These are phyloP conservation scores for Drosophila suzukii DNA, from an alignment of 1,140 invertebrate species.

Conservation along the genomic window DNA sequence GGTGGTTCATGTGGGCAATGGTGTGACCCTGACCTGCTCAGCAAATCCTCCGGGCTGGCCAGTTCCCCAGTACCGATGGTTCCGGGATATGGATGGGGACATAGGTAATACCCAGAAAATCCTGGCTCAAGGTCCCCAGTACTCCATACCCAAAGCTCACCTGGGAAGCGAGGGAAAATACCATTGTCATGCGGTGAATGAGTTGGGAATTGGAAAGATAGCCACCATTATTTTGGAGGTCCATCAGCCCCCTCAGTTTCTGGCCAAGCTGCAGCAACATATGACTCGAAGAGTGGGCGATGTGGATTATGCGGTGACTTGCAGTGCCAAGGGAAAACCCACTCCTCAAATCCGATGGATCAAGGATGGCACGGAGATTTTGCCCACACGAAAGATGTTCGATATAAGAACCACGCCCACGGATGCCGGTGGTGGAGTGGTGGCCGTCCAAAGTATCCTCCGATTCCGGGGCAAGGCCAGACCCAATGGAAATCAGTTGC, in stretches of 20 bases:
- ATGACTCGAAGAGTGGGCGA: constrained; percentile 92
- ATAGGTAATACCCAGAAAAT: constrained; percentile 86
- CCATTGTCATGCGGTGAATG: constrained; percentile 95
- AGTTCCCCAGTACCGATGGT: constrained; percentile 94
- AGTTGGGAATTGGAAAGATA: constrained; percentile 92
- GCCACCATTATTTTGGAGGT: constrained; percentile 93
- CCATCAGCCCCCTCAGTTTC: constrained; percentile 93
- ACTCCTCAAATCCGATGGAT: constrained; percentile 93
- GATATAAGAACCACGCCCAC: constrained; percentile 91
- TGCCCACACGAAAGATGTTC: constrained; percentile 90
- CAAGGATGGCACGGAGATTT: constrained; percentile 92
- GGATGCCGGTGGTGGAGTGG: constrained; percentile 90
- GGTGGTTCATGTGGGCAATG: constrained; percentile 92
- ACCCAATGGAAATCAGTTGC: constrained; percentile 90
- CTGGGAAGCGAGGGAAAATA: constrained; percentile 94
- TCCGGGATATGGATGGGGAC: constrained; percentile 89
- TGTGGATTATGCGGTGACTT: constrained; percentile 91
- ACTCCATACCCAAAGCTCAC: constrained; percentile 93
- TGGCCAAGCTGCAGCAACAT: constrained; percentile 92
- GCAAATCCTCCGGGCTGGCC: constrained; percentile 95
- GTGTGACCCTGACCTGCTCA: constrained; percentile 93
- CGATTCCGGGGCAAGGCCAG: constrained; percentile 91
- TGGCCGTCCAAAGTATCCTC: constrained; percentile 92
- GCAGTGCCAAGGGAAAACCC: constrained; percentile 94
- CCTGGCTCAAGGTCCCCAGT: constrained; percentile 90